Conservation (phyloP, 2,888 invertebrate species). For the Amblyjoppa proteus region DNA sequence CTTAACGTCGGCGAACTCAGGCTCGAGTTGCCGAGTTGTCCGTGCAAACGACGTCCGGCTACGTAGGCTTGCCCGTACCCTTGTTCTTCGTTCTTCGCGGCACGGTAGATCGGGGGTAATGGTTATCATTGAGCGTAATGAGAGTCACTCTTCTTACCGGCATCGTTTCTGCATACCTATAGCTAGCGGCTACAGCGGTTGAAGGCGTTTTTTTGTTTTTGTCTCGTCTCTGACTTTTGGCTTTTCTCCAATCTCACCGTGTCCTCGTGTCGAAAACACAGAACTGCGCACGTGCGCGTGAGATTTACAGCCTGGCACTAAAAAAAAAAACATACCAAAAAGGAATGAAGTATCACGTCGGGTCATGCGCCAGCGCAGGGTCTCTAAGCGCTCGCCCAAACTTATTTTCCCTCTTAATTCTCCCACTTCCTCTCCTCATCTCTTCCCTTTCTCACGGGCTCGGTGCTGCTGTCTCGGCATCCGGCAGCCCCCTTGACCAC, state of each 20-base stretch:
- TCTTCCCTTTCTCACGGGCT: constrained; percentile 20
- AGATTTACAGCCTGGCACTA: constrained; percentile 31
- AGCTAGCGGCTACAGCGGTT: neutral
- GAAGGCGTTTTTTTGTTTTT: neutral
- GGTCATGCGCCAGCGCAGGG: constrained; percentile 27
- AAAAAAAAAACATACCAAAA: neutral
- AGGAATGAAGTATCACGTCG: constrained; percentile 22
- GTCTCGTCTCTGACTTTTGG: neutral
- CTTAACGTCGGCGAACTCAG: neutral
- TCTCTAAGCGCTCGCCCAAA: constrained; percentile 25
- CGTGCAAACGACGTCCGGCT: neutral
- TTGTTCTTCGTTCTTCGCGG: neutral
- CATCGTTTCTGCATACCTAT: neutral
- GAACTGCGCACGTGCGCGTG: constrained; percentile 28
- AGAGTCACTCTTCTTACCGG: too few relatives aligned
- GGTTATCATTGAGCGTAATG: neutral
- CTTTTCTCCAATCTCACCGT: constrained; percentile 1
- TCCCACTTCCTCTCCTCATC: constrained; percentile 17
- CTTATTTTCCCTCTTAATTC: constrained; percentile 17
- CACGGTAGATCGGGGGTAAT: neutral
- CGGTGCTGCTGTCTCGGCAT: constrained; percentile 32
- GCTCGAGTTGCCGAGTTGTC: neutral
- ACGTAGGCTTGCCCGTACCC: neutral
- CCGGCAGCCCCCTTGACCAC: constrained; percentile 50
- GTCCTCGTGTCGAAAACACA: constrained; percentile 5